Evolutionary conservation across 2,797 vertebrate genomes (phyloP), one percentile per base, ranked within the genome.

Genomic region (Jordanella pulchra): DNA sequence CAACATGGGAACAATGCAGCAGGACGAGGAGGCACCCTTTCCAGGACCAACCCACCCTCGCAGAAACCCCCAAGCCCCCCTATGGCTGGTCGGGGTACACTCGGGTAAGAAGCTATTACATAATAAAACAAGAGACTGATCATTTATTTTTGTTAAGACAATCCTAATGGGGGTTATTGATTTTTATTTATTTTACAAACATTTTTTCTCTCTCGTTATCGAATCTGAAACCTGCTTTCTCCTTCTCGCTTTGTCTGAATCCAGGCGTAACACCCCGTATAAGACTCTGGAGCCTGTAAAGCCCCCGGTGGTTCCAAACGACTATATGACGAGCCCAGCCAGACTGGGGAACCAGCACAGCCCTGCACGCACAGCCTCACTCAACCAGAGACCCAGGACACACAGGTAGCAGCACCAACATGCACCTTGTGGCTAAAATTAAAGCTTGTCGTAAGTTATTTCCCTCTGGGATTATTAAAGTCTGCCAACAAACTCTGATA

Each of bases 321-420:
- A 99, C 94, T 99, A 99, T 91, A 99, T 99, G 97, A 99, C 98
- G n/a, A 99, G 98, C 92, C 98, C 98, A 25, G 98, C 97, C 53
- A 93, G 98, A 39, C 94, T 98, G 74, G 95, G 96, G 78, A 96
- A 95, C 87, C 98, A 99, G 85, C 96, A 98, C 87, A 99, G 98
- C 87, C 98, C 98, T 0, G 97, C 96, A 80, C 96, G 98, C 92
- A 99, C 97, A 0, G 98, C 98, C 58, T 99, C 97, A 0, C 95
- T 99, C 91, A 99, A 95, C 92, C 98, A 99, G 96, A 98, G 98
- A 90, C 97, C 98, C 79, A 92, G 98, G 89, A 99, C 98, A 86
- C 97, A 99, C 96, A 99, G 98, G 98, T 99, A 79, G 17, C 56
- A 78, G 14, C 48, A 39, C 2, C 39, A 21, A 67, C 44, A 9